Percentiles rank a stretch among this genome's conserved stretches.
Evolutionary conservation across 2,888 invertebrate species (phyloP).

Genomic region (Philereme vetulata): DNA sequence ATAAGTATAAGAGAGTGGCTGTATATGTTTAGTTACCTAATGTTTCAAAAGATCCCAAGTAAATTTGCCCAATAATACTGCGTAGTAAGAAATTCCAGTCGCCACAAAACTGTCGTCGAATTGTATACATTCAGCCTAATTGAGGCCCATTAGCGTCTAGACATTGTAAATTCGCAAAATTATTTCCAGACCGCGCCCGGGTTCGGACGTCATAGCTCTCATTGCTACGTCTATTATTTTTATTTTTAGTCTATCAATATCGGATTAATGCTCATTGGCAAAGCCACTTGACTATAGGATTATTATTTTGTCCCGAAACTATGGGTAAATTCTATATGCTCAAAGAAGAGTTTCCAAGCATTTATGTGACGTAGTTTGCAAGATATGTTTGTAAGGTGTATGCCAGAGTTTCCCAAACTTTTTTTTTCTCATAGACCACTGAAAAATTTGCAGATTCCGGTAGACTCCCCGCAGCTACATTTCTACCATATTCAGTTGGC

Average conservation of each 20-base stretch:
- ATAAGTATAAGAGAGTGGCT: too few species aligned
- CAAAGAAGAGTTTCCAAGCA: too few species aligned
- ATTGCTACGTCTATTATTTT: not conserved
- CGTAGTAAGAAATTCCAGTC: slow-evolving; percentile 23
- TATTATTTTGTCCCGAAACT: slow-evolving; percentile 4
- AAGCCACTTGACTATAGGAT: slow-evolving; percentile 6
- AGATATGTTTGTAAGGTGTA: too few species aligned
- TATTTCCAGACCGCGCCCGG: slow-evolving; percentile 40
- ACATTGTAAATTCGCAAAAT: slow-evolving; percentile 42
- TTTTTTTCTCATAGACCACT: too few species aligned
- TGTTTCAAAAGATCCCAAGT: too few species aligned
- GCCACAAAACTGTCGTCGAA: slow-evolving; percentile 31
- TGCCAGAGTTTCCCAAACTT: too few species aligned
- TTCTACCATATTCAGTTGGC: too few species aligned
- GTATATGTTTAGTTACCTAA: too few species aligned
- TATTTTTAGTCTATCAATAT: slow-evolving; percentile 1
- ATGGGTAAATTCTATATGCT: too few species aligned
- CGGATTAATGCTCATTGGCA: not conserved
- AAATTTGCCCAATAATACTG: slow-evolving; percentile 3
- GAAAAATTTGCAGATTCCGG: too few species aligned
- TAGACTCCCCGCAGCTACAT: too few species aligned
- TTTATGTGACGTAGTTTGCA: too few species aligned
- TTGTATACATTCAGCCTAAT: slow-evolving; percentile 37
- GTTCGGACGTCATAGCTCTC: slow-evolving; percentile 42
- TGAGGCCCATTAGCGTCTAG: slow-evolving; percentile 49